Evolutionary conservation across 2,113 vertebrate genomes (phyloP).

Genomic region (Brachionichthys hirsutus): DNA sequence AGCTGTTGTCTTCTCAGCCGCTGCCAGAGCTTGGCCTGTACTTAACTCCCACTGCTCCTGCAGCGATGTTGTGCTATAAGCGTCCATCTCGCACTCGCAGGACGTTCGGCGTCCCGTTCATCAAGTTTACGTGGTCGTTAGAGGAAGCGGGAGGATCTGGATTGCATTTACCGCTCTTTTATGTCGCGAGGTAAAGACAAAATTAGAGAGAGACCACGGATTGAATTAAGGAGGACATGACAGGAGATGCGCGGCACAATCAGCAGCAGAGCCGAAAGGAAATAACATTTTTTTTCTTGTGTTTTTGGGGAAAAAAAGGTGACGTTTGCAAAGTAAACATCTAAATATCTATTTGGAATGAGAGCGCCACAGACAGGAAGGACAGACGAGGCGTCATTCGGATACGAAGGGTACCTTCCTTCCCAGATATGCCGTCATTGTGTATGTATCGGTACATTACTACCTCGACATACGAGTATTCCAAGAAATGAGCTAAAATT

Average conservation of each 20-base stretch:
- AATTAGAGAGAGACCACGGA: neutral
- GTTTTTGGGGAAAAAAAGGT: no score
- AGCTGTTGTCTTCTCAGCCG: slow-evolving; percentile 48
- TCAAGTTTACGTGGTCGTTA: slow-evolving; percentile 47
- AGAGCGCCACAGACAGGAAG: no score
- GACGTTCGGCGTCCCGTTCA: slow-evolving; percentile 54
- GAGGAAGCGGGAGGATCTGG: neutral
- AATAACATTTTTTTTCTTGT: no score
- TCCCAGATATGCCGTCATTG: no score
- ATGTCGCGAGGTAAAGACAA: slow-evolving; percentile 8
- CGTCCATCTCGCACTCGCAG: slow-evolving; percentile 59
- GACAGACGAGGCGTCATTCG: no score
- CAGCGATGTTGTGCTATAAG: slow-evolving; percentile 55
- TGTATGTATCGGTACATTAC: no score
- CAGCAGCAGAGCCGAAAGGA: neutral
- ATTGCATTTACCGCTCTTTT: slow-evolving; percentile 28
- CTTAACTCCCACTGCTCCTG: slow-evolving; percentile 46
- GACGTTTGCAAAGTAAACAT: no score
- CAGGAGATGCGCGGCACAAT: neutral
- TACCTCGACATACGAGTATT: no score
- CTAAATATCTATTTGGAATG: no score
- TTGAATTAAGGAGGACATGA: neutral
- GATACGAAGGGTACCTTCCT: no score
- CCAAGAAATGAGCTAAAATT: no score
- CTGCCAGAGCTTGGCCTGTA: slow-evolving; percentile 32